phyloP scores from a whole-genome alignment of 2,113 vertebrate species.

The Sinocyclocheilus anshuiensis region DNA sequence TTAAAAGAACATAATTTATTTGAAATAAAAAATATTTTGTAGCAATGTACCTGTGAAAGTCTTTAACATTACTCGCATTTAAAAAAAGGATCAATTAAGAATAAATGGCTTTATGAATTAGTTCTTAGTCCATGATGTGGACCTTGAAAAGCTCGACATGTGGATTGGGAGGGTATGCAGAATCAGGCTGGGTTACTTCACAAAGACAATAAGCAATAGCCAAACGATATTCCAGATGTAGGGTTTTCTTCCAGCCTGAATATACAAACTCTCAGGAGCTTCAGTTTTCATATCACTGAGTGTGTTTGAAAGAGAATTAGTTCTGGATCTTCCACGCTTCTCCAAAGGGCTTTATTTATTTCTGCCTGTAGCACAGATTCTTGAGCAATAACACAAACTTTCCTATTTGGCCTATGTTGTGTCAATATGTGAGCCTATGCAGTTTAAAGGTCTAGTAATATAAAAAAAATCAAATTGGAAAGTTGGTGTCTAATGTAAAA shows the following conservation, averaged over 20 bases:
- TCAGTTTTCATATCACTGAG: constrained; percentile 41
- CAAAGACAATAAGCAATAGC: constrained; percentile 45
- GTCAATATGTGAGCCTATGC: not conserved
- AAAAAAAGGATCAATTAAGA: not conserved
- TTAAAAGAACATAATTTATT: not conserved
- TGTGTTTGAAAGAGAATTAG: constrained; percentile 41
- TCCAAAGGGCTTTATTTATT: constrained; percentile 44
- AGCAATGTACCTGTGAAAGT: not conserved
- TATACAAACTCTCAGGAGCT: constrained; percentile 31
- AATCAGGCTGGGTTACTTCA: constrained; percentile 31
- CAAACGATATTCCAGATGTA: constrained; percentile 13
- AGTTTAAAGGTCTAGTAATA: not conserved
- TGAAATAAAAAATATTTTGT: not conserved
- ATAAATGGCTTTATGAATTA: not conserved
- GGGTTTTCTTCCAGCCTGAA: constrained; percentile 21
- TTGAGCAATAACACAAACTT: not conserved
- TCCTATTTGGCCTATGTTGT: not conserved
- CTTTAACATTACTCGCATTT: not conserved
- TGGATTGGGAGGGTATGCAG: not conserved
- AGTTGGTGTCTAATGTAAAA: not conserved
- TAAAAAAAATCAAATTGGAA: not conserved
- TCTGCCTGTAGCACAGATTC: not conserved
- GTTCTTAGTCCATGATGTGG: not conserved
- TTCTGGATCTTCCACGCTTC: constrained; percentile 10
- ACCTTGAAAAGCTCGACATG: not conserved